Evolutionary conservation across 2,888 invertebrate species (phyloP), one percentile per base, ranked within the genome.

Genomic region (Lochmaea capreae): DNA sequence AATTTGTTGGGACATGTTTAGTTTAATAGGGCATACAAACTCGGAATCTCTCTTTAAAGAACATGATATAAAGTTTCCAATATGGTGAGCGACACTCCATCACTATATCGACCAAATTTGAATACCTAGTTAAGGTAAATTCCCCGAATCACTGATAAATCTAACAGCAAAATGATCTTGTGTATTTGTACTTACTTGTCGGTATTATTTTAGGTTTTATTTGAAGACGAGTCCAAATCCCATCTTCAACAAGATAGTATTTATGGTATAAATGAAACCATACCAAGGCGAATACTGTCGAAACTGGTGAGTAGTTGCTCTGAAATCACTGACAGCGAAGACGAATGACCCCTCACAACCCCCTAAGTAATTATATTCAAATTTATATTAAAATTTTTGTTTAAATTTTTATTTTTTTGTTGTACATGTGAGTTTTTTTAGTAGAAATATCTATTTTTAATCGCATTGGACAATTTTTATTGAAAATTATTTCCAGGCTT

Each of bases 201-300:
- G 9, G 0, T 18, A 43, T 74, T 69, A 10, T 80, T 81, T 43
- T 79, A 89, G 89, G 88, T 89, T 11, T 80, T 84, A 68, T 89
- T 89, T 75, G 89, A 89, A 76, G 89, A 90, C 78, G 86, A 87
- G 10, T 87, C 90, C 42, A 85, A 86, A 67, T 81, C 87, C 69
- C 87, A 85, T 61, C 83, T 90, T 74, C 87, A 88, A 70, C 86
- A 90, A 65, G 88, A 89, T 68, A 87, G 89, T 76, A 87, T 92
- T 59, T 91, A 89, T 85, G 85, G 88, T 75, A 83, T 89, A 57
- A 85, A 87, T 65, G 91, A 91, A 83, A 87, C 89, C 70, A 84
- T 91, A 79, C 91, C 91, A 67, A 90, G 90, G 84, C 88, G 88
- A 85, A 89, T 92, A 68, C 85, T 86, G 62, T 69, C 81, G 72